phyloP scores from a whole-genome alignment of 2,797 vertebrate genomes.

The Hyperoplus immaculatus region DNA sequence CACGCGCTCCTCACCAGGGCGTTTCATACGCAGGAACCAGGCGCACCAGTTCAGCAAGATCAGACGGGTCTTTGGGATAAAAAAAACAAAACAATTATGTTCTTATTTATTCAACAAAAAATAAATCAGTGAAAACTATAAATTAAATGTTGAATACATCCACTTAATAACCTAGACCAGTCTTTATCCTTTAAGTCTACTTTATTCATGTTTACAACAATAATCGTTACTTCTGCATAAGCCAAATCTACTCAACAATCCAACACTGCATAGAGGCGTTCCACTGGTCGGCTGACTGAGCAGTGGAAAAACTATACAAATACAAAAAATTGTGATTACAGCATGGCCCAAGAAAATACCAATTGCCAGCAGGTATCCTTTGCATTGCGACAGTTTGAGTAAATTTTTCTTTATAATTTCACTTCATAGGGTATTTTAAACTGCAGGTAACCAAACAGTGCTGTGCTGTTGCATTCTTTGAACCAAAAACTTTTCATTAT shows the following conservation, averaged over 20 bases:
- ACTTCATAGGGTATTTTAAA: neutral
- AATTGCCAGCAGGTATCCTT: neutral
- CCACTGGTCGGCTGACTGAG: too few species aligned
- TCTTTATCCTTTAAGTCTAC: neutral
- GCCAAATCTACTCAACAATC: neutral
- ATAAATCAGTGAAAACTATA: neutral
- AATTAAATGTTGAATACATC: neutral
- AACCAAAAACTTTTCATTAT: neutral
- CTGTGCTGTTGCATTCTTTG: neutral
- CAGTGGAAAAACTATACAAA: neutral
- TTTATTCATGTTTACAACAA: neutral
- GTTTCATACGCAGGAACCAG: conserved; percentile 97
- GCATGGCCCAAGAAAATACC: neutral
- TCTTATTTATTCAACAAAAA: neutral
- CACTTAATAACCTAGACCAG: neutral
- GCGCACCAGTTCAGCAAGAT: conserved; percentile 97
- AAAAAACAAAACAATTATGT: neutral
- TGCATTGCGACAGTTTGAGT: neutral
- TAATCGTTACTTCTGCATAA: neutral
- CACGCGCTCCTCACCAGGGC: conserved; percentile 90
- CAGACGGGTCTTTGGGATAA: conserved; percentile 88
- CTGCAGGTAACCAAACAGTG: neutral
- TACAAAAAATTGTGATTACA: neutral
- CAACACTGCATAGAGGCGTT: neutral
- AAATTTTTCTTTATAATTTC: neutral